Evolutionary conservation across 2,113 vertebrate species (phyloP), one percentile per base, ranked within the genome.

Genomic region (Nyctibius bracteatus): DNA sequence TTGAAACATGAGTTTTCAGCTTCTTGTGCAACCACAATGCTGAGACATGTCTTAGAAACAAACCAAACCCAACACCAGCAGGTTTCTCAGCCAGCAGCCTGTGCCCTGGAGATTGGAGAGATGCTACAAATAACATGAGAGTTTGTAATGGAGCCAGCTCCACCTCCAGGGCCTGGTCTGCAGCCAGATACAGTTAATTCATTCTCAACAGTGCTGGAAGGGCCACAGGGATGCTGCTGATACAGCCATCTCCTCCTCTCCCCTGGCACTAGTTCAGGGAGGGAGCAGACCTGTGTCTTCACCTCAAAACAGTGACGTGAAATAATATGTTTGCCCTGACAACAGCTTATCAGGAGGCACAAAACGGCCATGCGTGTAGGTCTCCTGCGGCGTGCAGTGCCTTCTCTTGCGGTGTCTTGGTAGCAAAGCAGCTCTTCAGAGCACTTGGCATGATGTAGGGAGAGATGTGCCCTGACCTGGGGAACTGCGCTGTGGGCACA

Each of bases 281-380:
- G 46, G 13, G 61, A 73, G 65, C 81, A 94, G 37, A 66, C 67
- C 72, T 41, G 39, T 57, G 71, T 59, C 54, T 84, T 81, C 58
- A 55, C 54, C 44, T 59, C 49, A 31, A 37, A 73, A 72, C 14
- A 18, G 14, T 24, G 74, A 82, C 52, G n/a, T 43, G 68, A 78
- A 88, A 44, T 47, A 81, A 17, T 33, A 22, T 35, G 39, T 72
- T 14, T 68, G 52, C 30, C 41, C 66, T 65, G 47, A 25, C 9
- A 37, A 59, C 17, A 66, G 67, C 55, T 91, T 31, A n/a, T 15
- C 39, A 28, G 61, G 63, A 81, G 55, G 71, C 85, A 52, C 52
- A 44, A 41, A 37, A 37, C 0, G 1, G 55, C 44, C 0, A 0
- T 25, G 25, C 10, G 5, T 2, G 4, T 51, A 20, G 41, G 52